Percentiles rank a stretch among this genome's conserved stretches.
These are phyloP conservation scores for Spea bombifrons DNA, from an alignment of 2,113 vertebrate species.

Conservation along the genomic window DNA sequence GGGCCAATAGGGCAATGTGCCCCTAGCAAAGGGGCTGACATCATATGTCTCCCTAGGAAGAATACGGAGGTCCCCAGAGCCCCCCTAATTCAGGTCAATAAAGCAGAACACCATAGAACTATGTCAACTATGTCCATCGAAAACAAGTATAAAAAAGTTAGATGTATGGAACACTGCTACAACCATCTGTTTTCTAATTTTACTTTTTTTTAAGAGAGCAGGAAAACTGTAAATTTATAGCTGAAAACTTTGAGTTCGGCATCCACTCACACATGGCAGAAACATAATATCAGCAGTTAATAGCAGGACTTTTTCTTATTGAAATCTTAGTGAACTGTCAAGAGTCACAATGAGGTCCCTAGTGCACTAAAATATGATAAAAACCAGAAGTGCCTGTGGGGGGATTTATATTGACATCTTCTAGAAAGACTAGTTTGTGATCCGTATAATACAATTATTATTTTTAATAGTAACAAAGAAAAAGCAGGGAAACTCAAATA, in stretches of 20 bases:
- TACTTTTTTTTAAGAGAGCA: slow-evolving; percentile 37
- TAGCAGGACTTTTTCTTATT: slow-evolving; percentile 46
- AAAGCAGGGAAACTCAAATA: slow-evolving; percentile 5
- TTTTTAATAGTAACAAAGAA: not conserved
- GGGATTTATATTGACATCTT: slow-evolving; percentile 33
- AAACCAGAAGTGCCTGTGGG: slow-evolving; percentile 21
- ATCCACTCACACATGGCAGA: slow-evolving; percentile 47
- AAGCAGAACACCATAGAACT: slow-evolving; percentile 43
- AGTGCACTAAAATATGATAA: slow-evolving; percentile 38
- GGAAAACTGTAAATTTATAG: slow-evolving; percentile 45
- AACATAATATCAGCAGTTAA: slow-evolving; percentile 47
- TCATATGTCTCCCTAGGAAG: too few relatives aligned
- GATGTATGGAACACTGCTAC: slow-evolving; percentile 33
- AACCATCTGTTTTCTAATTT: slow-evolving; percentile 47
- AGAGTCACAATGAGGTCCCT: slow-evolving; percentile 47
- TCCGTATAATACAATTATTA: slow-evolving; percentile 21
- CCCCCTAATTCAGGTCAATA: slow-evolving; percentile 30
- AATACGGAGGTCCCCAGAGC: too few relatives aligned
- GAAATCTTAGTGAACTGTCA: slow-evolving; percentile 45
- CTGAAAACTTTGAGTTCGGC: slow-evolving; percentile 39
- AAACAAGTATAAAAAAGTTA: slow-evolving; percentile 29
- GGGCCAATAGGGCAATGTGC: too few relatives aligned
- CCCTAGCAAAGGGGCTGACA: too few relatives aligned
- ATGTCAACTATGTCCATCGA: slow-evolving; percentile 42
- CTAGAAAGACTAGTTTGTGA: slow-evolving; percentile 15